Evolutionary conservation across 2,888 invertebrate genomes (phyloP), one percentile per base, ranked within the genome.

Genomic region (Eilema sororculum): DNA sequence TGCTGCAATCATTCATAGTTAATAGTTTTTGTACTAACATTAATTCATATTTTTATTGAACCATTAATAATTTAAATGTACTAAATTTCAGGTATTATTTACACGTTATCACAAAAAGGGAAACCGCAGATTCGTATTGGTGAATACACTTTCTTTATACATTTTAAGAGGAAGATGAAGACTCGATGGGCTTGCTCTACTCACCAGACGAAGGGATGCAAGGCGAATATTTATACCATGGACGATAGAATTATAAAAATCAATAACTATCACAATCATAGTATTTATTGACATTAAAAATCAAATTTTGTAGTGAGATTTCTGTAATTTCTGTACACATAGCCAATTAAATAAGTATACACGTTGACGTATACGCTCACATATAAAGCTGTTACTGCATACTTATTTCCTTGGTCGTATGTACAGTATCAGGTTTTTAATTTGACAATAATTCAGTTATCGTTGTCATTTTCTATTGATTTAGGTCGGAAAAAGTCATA

Each of bases 141-240:
- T 3, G 79, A 73, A 0, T 84, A 78, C 62, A 84, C 76, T 0
- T 86, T 79, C 69, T 81, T 74, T 41, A 58, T 72, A 13, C 79
- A 84, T 33, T 22, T 24, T 9, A 76, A 69, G 0, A 64, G 64
- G 0, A 81, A 82, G 3, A 22, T 16, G 13, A 83, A 74, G 57
- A 82, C 68, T 0, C 68, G 82, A 22, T 89, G 89, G 90, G 69
- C 82, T 0, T 90, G 90, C 60, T 88, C 89, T 16, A 89, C 86
- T 0, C 87, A 89, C 71, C 83, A 85, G 67, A 77, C 76, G 69
- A 86, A 74, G 46, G 74, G 78, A 9, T 89, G 89, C 65, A 79
- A 77, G 1, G 89, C 90, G 0, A 37, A 74, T 0, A 71, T 87
- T 0, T 80, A 84, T 33, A 89, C 88, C 0, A 56, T 80, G 3